These are phyloP conservation scores for Tetrax tetrax DNA, from an alignment of 2,113 vertebrate species.

Conservation along the genomic window DNA sequence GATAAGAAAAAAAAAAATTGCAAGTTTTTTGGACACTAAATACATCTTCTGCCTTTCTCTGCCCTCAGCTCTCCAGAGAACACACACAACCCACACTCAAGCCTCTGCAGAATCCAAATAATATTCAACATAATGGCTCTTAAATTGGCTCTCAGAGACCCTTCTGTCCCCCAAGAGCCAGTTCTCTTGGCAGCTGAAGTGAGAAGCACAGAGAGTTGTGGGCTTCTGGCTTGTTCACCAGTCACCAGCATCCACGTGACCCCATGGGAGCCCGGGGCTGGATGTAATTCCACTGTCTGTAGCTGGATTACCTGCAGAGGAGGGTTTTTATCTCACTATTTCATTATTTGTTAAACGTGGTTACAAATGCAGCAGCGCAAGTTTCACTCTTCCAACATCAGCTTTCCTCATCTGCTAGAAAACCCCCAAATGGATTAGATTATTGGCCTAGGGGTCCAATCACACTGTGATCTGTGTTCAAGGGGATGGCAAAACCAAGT, in stretches of 20 bases:
- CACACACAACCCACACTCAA: background rate
- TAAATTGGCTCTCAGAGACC: background rate
- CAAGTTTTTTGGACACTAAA: background rate
- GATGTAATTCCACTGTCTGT: background rate
- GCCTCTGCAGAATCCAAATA: background rate
- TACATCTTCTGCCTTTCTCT: background rate
- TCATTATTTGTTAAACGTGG: rapidly evolving
- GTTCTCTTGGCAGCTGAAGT: background rate
- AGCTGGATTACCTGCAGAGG: background rate
- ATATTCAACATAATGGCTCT: background rate
- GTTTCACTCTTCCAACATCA: background rate
- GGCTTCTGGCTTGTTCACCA: background rate
- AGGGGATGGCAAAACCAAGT: background rate
- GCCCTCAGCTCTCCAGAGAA: background rate
- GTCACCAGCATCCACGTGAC: rapidly evolving
- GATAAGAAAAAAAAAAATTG: background rate
- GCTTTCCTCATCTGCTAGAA: background rate
- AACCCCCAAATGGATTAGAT: rapidly evolving
- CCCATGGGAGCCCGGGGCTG: background rate
- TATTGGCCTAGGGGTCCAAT: no score
- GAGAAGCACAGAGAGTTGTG: rapidly evolving
- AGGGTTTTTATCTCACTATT: background rate
- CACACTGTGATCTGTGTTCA: background rate
- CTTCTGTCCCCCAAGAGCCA: background rate
- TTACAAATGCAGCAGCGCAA: background rate